phyloP scores from a whole-genome alignment of 1,140 invertebrate species.

The Drosophila nigromelanica region DNA sequence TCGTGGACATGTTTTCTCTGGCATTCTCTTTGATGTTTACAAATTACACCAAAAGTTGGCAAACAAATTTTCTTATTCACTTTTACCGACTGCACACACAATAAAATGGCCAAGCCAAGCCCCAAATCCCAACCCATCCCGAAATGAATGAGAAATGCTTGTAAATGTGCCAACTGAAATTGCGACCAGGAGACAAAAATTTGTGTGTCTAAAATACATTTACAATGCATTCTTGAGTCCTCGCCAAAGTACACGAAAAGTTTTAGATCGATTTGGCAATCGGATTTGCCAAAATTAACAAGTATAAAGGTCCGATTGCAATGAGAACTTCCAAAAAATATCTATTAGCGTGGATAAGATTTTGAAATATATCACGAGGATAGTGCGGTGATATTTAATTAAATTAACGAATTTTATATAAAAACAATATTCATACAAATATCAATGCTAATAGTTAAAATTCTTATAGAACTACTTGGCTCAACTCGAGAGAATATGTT shows the following conservation, averaged over 20 bases:
- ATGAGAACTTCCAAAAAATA: background rate
- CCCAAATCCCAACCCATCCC: slow-evolving; percentile 13
- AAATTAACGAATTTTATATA: no score
- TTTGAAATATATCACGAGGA: no score
- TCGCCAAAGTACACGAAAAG: slow-evolving; percentile 52
- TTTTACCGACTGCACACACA: slow-evolving; percentile 59
- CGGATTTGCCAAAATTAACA: slow-evolving; percentile 43
- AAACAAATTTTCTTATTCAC: slow-evolving; percentile 83
- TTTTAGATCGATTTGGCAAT: slow-evolving; percentile 62
- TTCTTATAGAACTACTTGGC: no score
- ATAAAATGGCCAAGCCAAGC: slow-evolving; percentile 51
- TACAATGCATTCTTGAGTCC: slow-evolving; percentile 67
- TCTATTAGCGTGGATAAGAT: background rate
- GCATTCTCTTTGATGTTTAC: slow-evolving; percentile 82
- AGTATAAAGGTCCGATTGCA: background rate
- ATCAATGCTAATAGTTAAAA: no score
- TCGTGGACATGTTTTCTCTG: slow-evolving; percentile 79
- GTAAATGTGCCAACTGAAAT: slow-evolving; percentile 63
- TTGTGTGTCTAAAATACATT: slow-evolving; percentile 66
- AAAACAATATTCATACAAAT: no score
- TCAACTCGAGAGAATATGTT: no score
- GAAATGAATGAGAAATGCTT: slow-evolving; percentile 43
- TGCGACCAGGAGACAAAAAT: slow-evolving; percentile 62
- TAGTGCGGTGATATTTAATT: no score
- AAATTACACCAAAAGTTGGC: slow-evolving; percentile 81